phyloP scores from a whole-genome alignment of 1,140 invertebrate genomes.

The Lordiphosa collinella region DNA sequence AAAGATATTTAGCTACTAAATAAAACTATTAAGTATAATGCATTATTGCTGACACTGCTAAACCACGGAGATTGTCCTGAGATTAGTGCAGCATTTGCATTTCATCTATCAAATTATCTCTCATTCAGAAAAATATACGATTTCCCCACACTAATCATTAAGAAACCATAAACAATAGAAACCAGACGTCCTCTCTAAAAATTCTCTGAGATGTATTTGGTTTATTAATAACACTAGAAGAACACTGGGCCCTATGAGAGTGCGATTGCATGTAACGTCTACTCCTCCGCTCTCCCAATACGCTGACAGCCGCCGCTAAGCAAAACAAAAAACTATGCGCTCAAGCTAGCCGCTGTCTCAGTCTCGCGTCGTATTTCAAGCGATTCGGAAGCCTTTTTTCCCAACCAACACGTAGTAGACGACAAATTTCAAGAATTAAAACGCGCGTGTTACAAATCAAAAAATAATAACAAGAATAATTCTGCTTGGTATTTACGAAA shows the following conservation, averaged over 20 bases:
- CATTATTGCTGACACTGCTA: too few species aligned
- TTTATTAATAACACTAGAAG: slow-evolving; percentile 35
- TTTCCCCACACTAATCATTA: slow-evolving; percentile 17
- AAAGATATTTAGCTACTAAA: too few species aligned
- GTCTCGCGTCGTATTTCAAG: slow-evolving; percentile 74
- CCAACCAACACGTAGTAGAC: slow-evolving; percentile 11
- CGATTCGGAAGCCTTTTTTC: slow-evolving; percentile 71
- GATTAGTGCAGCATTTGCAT: too few species aligned
- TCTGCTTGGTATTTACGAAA: slow-evolving; percentile 23
- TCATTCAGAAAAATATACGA: too few species aligned
- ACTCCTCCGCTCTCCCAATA: slow-evolving; percentile 5
- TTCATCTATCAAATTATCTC: too few species aligned
- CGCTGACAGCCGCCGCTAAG: slow-evolving; percentile 14
- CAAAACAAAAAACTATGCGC: slow-evolving; percentile 50
- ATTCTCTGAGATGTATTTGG: slow-evolving; percentile 13
- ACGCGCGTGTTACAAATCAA: slow-evolving; percentile 56
- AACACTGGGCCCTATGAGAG: not conserved
- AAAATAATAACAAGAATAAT: slow-evolving; percentile 13
- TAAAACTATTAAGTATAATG: too few species aligned
- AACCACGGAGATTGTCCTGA: too few species aligned
- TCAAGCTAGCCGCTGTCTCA: slow-evolving; percentile 53
- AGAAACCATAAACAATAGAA: slow-evolving; percentile 16
- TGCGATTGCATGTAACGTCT: not conserved
- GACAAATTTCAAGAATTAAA: slow-evolving; percentile 14
- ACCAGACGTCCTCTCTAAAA: slow-evolving; percentile 4